These are phyloP conservation scores for Oophaga pumilio DNA, from an alignment of 2,113 vertebrate genomes.

Conservation along the genomic window DNA sequence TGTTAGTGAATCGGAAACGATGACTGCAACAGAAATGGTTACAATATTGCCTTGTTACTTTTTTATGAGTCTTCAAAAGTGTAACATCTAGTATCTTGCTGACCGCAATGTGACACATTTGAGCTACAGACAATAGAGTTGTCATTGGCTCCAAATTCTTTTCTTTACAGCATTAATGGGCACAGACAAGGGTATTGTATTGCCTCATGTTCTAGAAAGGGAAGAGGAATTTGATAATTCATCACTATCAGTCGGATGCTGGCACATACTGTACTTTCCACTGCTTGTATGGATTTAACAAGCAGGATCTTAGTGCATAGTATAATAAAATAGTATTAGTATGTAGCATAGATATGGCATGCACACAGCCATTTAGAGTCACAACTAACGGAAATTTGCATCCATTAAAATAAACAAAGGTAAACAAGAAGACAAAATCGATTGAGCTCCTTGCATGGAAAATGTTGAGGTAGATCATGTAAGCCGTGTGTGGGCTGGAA, in stretches of 20 bases:
- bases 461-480: constrained; percentile 13
- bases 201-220: background rate
- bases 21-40: background rate
- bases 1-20: too few relatives aligned
- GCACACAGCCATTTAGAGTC: background rate
- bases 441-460: background rate
- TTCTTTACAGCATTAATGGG: background rate
- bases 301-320: too few relatives aligned
- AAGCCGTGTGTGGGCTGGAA: background rate
- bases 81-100: background rate
- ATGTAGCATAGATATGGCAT: background rate
- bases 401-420: too few relatives aligned
- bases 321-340: too few relatives aligned
- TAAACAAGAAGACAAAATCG: background rate
- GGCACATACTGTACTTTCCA: background rate
- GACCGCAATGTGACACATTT: background rate
- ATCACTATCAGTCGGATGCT: background rate
- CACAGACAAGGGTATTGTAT: background rate
- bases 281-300: background rate
- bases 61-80: background rate
- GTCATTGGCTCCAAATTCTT: background rate
- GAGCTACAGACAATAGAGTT: background rate
- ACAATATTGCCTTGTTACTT: background rate
- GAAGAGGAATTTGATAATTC: constrained; percentile 3
- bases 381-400: background rate